phyloP scores from a whole-genome alignment of 2,797 vertebrate species.

The Zalophus californianus region DNA sequence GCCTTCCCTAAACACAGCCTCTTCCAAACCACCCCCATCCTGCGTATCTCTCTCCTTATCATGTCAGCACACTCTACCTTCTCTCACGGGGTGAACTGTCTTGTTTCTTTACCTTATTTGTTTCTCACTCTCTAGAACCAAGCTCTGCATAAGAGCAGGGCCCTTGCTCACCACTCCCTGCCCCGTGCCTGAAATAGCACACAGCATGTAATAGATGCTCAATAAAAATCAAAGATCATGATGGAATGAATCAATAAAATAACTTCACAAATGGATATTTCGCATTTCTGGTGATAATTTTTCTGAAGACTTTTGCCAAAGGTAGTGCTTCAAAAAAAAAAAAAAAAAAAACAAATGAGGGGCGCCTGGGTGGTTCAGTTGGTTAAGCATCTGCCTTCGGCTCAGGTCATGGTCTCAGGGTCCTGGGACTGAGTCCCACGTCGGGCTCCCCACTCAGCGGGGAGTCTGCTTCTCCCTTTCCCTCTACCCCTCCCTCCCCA shows the following conservation, averaged over 20 bases:
- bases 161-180: background rate
- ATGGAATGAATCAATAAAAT: background rate
- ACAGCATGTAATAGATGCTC: background rate
- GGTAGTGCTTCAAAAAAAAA: background rate
- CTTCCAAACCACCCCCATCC: background rate
- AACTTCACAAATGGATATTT: background rate
- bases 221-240: background rate
- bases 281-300: background rate
- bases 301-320: background rate
- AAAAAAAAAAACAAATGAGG: background rate
- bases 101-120: background rate
- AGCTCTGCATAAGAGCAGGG: accelerated
- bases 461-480: background rate
- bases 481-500: too few relatives aligned
- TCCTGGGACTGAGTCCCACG: too few relatives aligned
- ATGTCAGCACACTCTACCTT: background rate
- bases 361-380: background rate
- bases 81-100: background rate
- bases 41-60: background rate
- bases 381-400: too few relatives aligned
- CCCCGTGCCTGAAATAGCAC: background rate
- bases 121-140: background rate
- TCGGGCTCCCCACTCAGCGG: too few relatives aligned
- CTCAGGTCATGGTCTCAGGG: too few relatives aligned
- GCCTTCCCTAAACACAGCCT: background rate